Evolutionary conservation across 2,797 vertebrate genomes (phyloP).

Genomic region (Danio tinwini): DNA sequence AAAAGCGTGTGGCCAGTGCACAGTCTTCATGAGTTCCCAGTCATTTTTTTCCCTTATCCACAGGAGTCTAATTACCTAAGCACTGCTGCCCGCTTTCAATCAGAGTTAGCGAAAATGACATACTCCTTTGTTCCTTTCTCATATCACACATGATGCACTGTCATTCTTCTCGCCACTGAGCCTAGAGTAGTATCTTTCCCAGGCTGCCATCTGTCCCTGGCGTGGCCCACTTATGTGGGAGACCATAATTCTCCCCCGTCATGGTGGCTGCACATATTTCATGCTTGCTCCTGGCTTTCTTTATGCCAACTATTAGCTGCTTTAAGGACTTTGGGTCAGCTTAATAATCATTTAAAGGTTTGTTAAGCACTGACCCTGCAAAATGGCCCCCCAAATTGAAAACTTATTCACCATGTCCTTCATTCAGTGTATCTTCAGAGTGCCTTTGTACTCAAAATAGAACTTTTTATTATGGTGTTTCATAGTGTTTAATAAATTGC

Average conservation of each 20-base stretch:
- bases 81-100: constrained; percentile 66
- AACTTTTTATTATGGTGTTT: constrained; percentile 35
- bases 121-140: constrained; percentile 67
- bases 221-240: constrained; percentile 63
- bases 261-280: constrained; percentile 82
- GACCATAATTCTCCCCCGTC: constrained; percentile 76
- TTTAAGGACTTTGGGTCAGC: constrained; percentile 60
- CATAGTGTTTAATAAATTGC: background rate
- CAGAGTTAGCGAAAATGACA: constrained; percentile 65
- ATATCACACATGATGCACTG: constrained; percentile 70
- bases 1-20: constrained; percentile 42
- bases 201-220: constrained; percentile 76
- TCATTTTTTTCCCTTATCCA: constrained; percentile 60
- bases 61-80: constrained; percentile 65
- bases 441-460: constrained; percentile 55
- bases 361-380: constrained; percentile 66
- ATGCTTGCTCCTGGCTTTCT: constrained; percentile 75
- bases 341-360: constrained; percentile 72
- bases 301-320: constrained; percentile 73
- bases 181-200: constrained; percentile 65
- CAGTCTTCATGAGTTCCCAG: constrained; percentile 47
- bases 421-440: constrained; percentile 37
- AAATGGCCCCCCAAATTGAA: constrained; percentile 51
- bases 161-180: constrained; percentile 64
- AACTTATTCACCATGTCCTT: constrained; percentile 56